Evolutionary conservation across 2,797 vertebrate species (phyloP), one percentile per base, ranked within the genome.

Genomic region (Hydrocynus forskahlii): DNA sequence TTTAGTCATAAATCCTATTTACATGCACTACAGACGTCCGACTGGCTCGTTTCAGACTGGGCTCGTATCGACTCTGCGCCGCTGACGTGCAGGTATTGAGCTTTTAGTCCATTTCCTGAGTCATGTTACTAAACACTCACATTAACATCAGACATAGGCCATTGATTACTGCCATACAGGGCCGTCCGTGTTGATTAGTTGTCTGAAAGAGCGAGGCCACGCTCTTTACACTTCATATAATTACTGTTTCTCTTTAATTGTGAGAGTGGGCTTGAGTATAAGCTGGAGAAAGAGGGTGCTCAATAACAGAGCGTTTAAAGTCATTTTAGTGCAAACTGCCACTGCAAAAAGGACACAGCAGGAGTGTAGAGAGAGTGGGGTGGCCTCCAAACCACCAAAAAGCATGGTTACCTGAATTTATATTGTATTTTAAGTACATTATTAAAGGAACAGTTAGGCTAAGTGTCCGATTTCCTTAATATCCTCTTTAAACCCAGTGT

Each of bases 221-320:
- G 86, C 79, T 87, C 81, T 85, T 83, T 83, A 87, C 76, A 75
- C 83, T 82, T 84, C 78, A 80, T 82, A 72, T 90, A 88, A 90
- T 87, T 83, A 87, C 84, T 69, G 86, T 81, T 89, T 89, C 91
- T 87, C 84, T 82, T 75, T 86, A 87, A 92, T 85, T 89, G 84
- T 83, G 86, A 70, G 81, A 17, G 50, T 43, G 19, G 84, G 29
- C 82, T 90, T 91, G 91, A 88, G 90, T 81, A 85, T 81, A 82
- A 76, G 70, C 60, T 23, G 40, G 75, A 66, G 76, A 83, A 89
- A 87, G 79, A 62, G 64, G 72, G 66, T 50, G 76, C 86, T 90
- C 86, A 59, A 90, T 89, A 90, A 79, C 80, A 59, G 84, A 83
- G 75, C 67, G 70, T 82, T 88, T 86, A 86, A 82, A 80, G 76